These are phyloP conservation scores for Tethya wilhelma DNA, from an alignment of 37 sponge, comb jelly and placozoan genomes.

Conservation along the genomic window DNA sequence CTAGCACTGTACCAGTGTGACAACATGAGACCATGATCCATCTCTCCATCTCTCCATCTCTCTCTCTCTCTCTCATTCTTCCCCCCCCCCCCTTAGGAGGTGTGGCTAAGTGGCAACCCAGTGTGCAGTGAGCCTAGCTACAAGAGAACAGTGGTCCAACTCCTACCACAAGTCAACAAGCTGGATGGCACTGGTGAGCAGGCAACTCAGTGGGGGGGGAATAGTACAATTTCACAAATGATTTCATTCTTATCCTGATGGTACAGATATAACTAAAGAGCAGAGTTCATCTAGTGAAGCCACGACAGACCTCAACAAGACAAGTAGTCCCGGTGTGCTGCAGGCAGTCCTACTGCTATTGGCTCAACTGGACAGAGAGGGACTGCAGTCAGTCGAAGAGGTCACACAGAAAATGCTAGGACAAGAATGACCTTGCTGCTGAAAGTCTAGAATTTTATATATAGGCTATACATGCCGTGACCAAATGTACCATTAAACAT, in stretches of 20 bases:
- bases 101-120: slow-evolving; percentile 85
- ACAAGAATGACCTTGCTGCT: no score
- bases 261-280: not conserved
- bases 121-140: slow-evolving; percentile 38
- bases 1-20: slow-evolving; percentile 30
- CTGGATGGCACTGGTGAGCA: slow-evolving; percentile 1
- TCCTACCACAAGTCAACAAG: slow-evolving; percentile 52
- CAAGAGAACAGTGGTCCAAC: slow-evolving; percentile 28
- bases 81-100: slow-evolving; percentile 11
- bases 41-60: not conserved
- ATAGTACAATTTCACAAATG: no score
- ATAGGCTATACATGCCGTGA: no score
- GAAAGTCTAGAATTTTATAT: no score
- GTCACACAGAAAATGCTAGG: no score
- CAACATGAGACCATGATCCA: not conserved
- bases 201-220: not conserved
- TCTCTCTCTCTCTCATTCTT: not conserved
- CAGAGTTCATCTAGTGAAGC: not conserved
- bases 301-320: not conserved
- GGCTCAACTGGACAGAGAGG: no score
- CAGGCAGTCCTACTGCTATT: no score
- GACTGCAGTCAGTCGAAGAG: no score
- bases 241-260: not conserved
- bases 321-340: no score
- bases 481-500: no score